A percentile compares a stretch with the other conserved stretches of the same genome.
Evolutionary conservation across 2,888 invertebrate species (phyloP).

Genomic region (Cryptocheilus praepositus): DNA sequence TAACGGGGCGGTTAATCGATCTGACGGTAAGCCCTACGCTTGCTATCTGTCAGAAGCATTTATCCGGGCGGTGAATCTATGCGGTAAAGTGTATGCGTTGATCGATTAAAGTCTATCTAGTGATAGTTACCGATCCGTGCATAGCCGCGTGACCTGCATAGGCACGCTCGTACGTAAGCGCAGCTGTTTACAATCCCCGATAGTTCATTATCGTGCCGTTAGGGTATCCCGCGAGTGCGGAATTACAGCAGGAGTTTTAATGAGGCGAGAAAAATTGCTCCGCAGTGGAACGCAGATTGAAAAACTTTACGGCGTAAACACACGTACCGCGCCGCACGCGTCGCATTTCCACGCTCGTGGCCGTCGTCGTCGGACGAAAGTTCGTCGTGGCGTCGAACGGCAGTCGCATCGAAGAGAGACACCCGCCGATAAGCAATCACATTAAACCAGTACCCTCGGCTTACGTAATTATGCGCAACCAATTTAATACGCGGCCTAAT

Average conservation of each 20-base stretch:
- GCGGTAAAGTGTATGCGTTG: constrained; percentile 19
- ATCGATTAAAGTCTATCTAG: constrained; percentile 22
- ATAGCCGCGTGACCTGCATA: not conserved
- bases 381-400: too few species aligned
- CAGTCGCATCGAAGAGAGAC: too few species aligned
- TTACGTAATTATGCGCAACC: too few species aligned
- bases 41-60: constrained; percentile 14
- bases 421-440: too few species aligned
- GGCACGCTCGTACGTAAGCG: not conserved
- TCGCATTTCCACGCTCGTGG: too few species aligned
- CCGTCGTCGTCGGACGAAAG: too few species aligned
- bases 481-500: too few species aligned
- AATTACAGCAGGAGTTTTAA: constrained; percentile 2
- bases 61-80: constrained; percentile 16
- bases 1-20: constrained; percentile 13
- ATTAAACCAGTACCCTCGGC: too few species aligned
- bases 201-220: not conserved
- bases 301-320: too few species aligned
- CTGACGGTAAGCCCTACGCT: constrained; percentile 6
- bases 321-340: too few species aligned
- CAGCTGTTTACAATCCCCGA: constrained; percentile 1
- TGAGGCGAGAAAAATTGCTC: not conserved
- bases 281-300: not conserved
- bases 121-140: constrained; percentile 9
- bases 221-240: not conserved